phyloP scores from a whole-genome alignment of 2,797 vertebrate genomes.

The Iguana delicatissima region DNA sequence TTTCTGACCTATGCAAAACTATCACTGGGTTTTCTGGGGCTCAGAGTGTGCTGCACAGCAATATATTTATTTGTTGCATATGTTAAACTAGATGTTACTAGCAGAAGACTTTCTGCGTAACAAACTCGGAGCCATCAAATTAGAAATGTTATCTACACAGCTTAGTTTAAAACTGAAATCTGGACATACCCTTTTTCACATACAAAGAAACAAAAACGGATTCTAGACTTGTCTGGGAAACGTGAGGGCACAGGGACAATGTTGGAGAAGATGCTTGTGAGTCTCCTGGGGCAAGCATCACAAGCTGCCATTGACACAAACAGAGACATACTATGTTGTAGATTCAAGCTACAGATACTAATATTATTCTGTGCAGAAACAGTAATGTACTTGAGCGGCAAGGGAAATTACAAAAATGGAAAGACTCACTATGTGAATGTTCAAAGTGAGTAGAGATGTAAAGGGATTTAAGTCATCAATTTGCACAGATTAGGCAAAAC shows the following conservation, averaged over 20 bases:
- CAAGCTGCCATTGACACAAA: background rate
- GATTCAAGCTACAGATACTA: constrained; percentile 48
- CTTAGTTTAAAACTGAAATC: background rate
- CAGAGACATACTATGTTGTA: background rate
- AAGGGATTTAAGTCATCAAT: constrained; percentile 76
- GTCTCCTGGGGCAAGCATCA: background rate
- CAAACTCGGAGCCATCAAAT: background rate
- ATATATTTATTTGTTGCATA: background rate
- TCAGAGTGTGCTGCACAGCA: background rate
- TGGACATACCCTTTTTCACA: background rate
- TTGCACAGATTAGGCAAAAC: constrained; percentile 75
- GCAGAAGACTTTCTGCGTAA: background rate
- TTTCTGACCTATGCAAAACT: no score
- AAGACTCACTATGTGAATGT: constrained; percentile 73
- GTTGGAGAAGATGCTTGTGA: background rate
- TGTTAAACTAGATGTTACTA: background rate
- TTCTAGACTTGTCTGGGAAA: background rate
- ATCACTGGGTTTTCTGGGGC: no score
- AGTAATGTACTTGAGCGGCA: constrained; percentile 56
- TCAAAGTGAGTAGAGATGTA: constrained; percentile 74
- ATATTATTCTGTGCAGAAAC: constrained; percentile 44
- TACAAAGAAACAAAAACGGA: background rate
- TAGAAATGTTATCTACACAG: background rate
- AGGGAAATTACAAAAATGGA: constrained; percentile 67
- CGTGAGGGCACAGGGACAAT: background rate